A percentile compares a stretch with the other conserved stretches of the same genome.
Evolutionary conservation across 2,888 invertebrate genomes (phyloP).

Genomic region (Saturnia pavonia): DNA sequence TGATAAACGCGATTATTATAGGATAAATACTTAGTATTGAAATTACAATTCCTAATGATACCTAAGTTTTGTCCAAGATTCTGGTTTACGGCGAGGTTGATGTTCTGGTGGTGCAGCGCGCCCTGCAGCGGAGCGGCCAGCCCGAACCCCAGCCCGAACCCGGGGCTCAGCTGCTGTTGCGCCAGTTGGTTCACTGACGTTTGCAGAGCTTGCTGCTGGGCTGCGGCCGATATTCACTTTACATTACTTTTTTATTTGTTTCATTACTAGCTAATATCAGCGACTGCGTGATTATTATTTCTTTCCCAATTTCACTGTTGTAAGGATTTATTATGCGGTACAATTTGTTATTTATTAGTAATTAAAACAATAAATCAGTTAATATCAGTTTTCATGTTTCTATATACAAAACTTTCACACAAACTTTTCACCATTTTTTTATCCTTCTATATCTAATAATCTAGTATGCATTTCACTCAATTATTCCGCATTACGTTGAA

Average conservation of each 20-base stretch:
- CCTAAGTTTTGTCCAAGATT: conserved; percentile 67
- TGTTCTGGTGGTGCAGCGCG: conserved; percentile 47
- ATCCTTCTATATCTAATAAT: no score
- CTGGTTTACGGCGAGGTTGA: conserved; percentile 62
- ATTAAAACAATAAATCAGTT: no score
- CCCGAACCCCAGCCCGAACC: conserved; percentile 59
- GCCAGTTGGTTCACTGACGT: conserved; percentile 53
- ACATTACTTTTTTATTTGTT: neutral
- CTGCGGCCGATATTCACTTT: conserved; percentile 34
- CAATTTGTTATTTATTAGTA: no score
- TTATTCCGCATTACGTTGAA: no score
- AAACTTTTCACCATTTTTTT: no score
- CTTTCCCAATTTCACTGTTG: no score
- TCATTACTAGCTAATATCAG: neutral
- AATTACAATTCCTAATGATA: conserved; percentile 23
- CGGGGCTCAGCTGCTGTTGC: conserved; percentile 50
- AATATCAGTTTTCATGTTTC: no score
- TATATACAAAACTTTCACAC: no score
- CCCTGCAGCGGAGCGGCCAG: conserved; percentile 47
- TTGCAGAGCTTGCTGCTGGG: conserved; percentile 66
- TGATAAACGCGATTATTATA: neutral
- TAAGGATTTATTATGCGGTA: no score
- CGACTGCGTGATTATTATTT: no score
- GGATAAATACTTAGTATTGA: neutral
- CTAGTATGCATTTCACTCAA: no score